Percentiles rank a stretch among this genome's conserved stretches.
Conservation (phyloP, 1,140 invertebrate species). For the Megathymus violae region DNA sequence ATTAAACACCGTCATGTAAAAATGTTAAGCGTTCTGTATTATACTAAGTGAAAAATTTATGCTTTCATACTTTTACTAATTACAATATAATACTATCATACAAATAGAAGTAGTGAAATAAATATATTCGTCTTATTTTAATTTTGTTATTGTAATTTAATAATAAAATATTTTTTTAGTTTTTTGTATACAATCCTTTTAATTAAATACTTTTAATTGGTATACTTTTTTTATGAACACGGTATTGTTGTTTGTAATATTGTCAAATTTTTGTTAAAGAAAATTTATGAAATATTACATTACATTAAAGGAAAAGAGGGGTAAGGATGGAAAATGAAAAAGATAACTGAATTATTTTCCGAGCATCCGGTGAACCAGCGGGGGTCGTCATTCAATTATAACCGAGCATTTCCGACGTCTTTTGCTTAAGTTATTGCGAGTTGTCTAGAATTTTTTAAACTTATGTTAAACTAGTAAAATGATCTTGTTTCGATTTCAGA, state of each 20-base stretch:
- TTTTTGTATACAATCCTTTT: too few relatives aligned
- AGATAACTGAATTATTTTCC: constrained; percentile 69
- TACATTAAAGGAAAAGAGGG: constrained; percentile 7
- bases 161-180: too few relatives aligned
- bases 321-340: constrained; percentile 35
- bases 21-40: constrained; percentile 40
- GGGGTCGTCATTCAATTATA: constrained; percentile 71
- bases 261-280: neutral
- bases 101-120: too few relatives aligned
- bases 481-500: too few relatives aligned
- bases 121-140: too few relatives aligned
- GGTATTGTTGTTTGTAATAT: neutral
- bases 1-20: constrained; percentile 49
- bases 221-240: too few relatives aligned
- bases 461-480: too few relatives aligned
- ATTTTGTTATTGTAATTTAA: too few relatives aligned
- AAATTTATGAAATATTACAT: constrained; percentile 36
- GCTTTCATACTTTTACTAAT: too few relatives aligned
- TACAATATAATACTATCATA: too few relatives aligned
- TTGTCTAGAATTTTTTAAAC: constrained; percentile 40
- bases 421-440: constrained; percentile 59
- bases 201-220: too few relatives aligned
- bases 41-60: too few relatives aligned
- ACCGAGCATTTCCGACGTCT: constrained; percentile 52
- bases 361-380: constrained; percentile 57